phyloP scores from a whole-genome alignment of 1,140 invertebrate genomes.

The Tetramorium parvispinum region DNA sequence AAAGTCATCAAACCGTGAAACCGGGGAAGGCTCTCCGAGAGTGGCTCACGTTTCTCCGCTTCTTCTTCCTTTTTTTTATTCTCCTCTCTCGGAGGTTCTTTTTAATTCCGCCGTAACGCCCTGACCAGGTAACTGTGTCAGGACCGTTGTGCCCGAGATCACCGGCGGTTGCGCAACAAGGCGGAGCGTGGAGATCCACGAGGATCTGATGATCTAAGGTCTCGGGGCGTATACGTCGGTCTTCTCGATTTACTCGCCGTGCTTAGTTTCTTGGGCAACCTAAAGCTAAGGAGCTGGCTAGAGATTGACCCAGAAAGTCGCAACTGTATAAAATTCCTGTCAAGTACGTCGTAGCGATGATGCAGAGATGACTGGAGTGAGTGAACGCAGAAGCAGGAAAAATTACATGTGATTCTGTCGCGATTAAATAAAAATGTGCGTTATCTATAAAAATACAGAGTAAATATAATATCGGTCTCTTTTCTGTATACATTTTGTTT shows the following conservation, averaged over 20 bases:
- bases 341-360: conserved; percentile 42
- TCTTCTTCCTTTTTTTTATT: conserved; percentile 16
- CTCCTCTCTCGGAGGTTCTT: conserved; percentile 30
- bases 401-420: not conserved
- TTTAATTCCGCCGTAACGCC: conserved; percentile 60
- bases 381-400: not conserved
- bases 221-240: conserved; percentile 66
- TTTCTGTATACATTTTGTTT: too few species aligned
- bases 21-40: conserved; percentile 54
- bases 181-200: conserved; percentile 73
- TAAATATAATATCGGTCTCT: too few species aligned
- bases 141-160: conserved; percentile 77
- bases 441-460: not conserved
- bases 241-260: conserved; percentile 74
- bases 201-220: conserved; percentile 78
- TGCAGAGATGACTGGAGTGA: conserved; percentile 35
- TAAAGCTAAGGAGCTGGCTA: conserved; percentile 69
- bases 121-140: conserved; percentile 80
- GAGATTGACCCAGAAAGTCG: conserved; percentile 72
- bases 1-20: conserved; percentile 55
- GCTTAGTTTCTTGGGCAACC: conserved; percentile 67
- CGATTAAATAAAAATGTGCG: not conserved
- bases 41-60: conserved; percentile 66
- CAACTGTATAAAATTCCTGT: conserved; percentile 63
- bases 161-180: conserved; percentile 77